Base-by-base conservation (phyloP, 2,888 invertebrate genomes). In the Trissonchulus latispiculum region DNA sequence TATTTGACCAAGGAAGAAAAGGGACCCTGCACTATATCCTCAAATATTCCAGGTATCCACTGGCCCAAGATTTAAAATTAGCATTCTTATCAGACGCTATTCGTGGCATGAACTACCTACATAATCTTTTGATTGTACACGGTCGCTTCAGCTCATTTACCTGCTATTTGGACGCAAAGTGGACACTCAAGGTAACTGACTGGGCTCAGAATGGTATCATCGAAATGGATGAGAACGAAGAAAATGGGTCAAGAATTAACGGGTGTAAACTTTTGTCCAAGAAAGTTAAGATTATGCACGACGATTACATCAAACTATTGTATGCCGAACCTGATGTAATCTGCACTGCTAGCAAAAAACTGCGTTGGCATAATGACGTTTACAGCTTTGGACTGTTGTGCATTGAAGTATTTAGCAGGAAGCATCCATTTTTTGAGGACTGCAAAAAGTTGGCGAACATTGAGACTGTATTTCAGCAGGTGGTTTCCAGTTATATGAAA, bases 131-230 rank as follows among this genome's bases (percentile, higher is more conserved):
- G 33, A 73, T 83, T 29, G 75, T 81, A 0, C 83, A 83, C 75
- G 83, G 83, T 28, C 73, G 76, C 61, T 77, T 83, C 62, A 77
- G 31, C 77, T 83, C 23, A 83, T n/a, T n/a, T n/a, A n/a, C n/a
- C n/a, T n/a, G n/a, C n/a, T n/a, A n/a, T n/a, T n/a, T n/a, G n/a
- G n/a, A 83, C 75, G 67, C 69, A 1, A 75, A 79, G 2, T 83
- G 83, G 83, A 80, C 77, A 0, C 78, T 83, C 15, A 80, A 80
- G 72, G 78, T 83, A 1, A 76, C 79, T 2, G 80, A 81, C 70
- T 83, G 83, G 83, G 78, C 79, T 70, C 79, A 78, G 68, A 75
- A 70, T 36, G 76, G 74, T 37, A 71, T n/a, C n/a, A n/a, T n/a
- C n/a, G n/a, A n/a, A n/a, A n/a, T n/a, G n/a, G n/a, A n/a, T n/a